phyloP scores from a whole-genome alignment of 2,888 invertebrate genomes.

The Elysia crispata region DNA sequence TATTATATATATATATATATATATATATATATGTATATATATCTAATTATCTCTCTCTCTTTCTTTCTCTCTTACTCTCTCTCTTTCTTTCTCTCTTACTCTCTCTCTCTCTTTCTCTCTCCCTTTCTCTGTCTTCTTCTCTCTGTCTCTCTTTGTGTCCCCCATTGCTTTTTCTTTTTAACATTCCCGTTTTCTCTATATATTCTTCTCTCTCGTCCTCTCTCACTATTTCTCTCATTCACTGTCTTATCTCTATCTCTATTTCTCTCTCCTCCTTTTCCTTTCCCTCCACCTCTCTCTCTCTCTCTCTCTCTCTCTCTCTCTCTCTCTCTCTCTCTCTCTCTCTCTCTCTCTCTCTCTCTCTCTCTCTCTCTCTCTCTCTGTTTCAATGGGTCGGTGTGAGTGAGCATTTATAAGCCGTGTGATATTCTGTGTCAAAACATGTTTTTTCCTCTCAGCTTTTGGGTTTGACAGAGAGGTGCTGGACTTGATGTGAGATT shows the following conservation, averaged over 20 bases:
- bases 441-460: neutral
- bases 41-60: neutral
- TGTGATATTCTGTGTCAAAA: neutral
- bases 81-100: too few species aligned
- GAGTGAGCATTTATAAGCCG: too few species aligned
- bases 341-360: too few species aligned
- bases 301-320: neutral
- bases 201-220: neutral
- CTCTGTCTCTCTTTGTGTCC: neutral
- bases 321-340: neutral
- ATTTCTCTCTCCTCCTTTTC: constrained; percentile 15
- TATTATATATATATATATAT: too few species aligned
- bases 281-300: neutral
- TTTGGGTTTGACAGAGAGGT: neutral
- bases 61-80: constrained; percentile 25
- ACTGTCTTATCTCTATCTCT: neutral
- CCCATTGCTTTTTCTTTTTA: neutral
- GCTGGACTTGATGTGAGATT: neutral
- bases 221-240: constrained; percentile 13
- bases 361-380: too few species aligned
- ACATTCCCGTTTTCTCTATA: neutral
- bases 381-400: too few species aligned
- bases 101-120: neutral
- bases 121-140: neutral
- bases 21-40: neutral